Evolutionary conservation across 2,888 invertebrate genomes (phyloP), one percentile per base, ranked within the genome.

Genomic region (Hypolimnas misippus): DNA sequence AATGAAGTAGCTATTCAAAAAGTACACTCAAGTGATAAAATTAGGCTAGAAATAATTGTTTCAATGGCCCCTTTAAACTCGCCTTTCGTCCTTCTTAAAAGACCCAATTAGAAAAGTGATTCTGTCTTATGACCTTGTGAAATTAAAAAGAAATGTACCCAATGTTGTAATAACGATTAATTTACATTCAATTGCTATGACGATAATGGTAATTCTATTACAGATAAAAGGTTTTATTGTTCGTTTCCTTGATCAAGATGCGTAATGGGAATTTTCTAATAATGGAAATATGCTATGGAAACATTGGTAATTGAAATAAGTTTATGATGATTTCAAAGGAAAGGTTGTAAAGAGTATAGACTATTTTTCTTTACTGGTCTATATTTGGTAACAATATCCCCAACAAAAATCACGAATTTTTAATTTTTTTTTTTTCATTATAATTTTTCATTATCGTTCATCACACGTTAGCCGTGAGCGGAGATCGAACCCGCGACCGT

Each of bases 181-280:
- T 38, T 38, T 38, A 38, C 12, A 38, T 38, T 38, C 35, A 38
- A 38, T 38, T n/a, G n/a, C 35, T 38, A n/a, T 38, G n/a, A 38
- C 12, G 35, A n/a, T 38, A n/a, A n/a, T n/a, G 12, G 1, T 38
- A 38, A 38, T 38, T 38, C 35, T 4, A 38, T 38, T 38, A 38
- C n/a, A n/a, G 35, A 12, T 38, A n/a, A 38, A 38, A 12, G 12
- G 12, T 38, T 12, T n/a, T n/a, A n/a, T 38, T 38, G n/a, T 25
- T 25, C 5, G 2, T 25, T 56, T 56, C 21, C 44, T 46, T 31
- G 56, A 56, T 46, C 44, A 57, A 56, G 55, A 51, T 56, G 52
- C n/a, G n/a, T n/a, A n/a, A n/a, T n/a, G n/a, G n/a, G n/a, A n/a
- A n/a, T n/a, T n/a, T n/a, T n/a, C n/a, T n/a, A n/a, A n/a, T n/a